phyloP scores from a whole-genome alignment of 2,888 invertebrate species.

The Hypomecis punctinalis region DNA sequence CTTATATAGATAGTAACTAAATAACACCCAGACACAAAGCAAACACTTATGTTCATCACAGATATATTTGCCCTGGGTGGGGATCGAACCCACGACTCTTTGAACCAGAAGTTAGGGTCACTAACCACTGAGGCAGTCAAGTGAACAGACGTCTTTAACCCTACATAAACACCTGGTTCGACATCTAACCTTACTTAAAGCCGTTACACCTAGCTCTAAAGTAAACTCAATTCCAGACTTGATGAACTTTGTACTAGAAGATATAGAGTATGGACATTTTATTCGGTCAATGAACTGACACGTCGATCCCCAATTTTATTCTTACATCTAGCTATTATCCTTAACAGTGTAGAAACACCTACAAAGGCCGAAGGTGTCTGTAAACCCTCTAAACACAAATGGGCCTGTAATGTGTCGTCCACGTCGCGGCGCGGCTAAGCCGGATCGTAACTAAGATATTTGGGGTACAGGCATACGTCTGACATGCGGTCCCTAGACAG shows the following conservation, averaged over 20 bases:
- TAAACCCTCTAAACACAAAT: conserved; percentile 35
- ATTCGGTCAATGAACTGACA: background rate
- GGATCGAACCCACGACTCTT: no score
- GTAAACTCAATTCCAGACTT: background rate
- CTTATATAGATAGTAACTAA: no score
- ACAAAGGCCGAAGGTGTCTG: conserved; percentile 21
- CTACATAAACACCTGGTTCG: no score
- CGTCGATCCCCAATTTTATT: conserved; percentile 19
- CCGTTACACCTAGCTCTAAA: background rate
- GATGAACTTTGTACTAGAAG: background rate
- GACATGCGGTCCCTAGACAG: conserved; percentile 62
- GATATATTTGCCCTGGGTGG: no score
- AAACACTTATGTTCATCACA: no score
- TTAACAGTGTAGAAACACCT: conserved; percentile 21
- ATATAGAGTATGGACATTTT: background rate
- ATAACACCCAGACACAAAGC: no score
- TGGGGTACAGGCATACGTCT: conserved; percentile 67
- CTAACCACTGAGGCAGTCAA: no score
- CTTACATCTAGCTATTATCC: conserved; percentile 8
- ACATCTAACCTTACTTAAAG: no score
- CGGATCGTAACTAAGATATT: conserved; percentile 66
- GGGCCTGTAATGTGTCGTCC: conserved; percentile 25
- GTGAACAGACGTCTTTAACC: no score
- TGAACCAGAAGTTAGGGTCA: no score
- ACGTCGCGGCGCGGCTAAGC: conserved; percentile 39